These are phyloP conservation scores for Strigamia transsilvanica DNA, from an alignment of 2,888 invertebrate species.

Conservation along the genomic window DNA sequence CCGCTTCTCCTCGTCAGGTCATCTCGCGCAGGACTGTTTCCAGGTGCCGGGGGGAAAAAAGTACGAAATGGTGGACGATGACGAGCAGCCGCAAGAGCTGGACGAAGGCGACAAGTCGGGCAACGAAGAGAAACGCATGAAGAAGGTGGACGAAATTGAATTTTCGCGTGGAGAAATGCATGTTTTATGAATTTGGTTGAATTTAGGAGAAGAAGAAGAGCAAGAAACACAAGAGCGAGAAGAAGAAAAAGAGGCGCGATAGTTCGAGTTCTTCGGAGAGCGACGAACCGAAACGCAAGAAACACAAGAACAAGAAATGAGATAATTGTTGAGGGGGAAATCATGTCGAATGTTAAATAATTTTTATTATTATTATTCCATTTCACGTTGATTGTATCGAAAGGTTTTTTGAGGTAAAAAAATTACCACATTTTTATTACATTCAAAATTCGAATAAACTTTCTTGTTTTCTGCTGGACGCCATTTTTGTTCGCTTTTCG, in stretches of 20 bases:
- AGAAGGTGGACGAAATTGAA: too few species aligned
- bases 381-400: constrained; percentile 12
- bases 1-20: constrained; percentile 51
- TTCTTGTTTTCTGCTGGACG: not conserved
- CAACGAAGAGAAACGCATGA: not conserved
- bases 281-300: not conserved
- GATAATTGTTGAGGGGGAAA: too few species aligned
- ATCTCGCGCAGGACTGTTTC: constrained; percentile 56
- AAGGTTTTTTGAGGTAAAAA: not conserved
- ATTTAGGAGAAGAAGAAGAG: constrained; percentile 11
- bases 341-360: not conserved
- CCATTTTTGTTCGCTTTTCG: not conserved
- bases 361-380: not conserved
- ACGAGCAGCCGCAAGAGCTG: not conserved
- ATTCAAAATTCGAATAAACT: constrained; percentile 19
- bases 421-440: constrained; percentile 2
- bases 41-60: constrained; percentile 59
- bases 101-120: not conserved
- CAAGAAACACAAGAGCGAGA: not conserved
- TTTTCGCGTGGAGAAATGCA: too few species aligned
- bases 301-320: not conserved
- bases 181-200: not conserved
- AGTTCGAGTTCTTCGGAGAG: constrained; percentile 6
- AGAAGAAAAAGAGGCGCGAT: not conserved
- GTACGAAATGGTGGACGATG: constrained; percentile 62